phyloP scores from a whole-genome alignment of 2,113 vertebrate genomes.

The Solea senegalensis region DNA sequence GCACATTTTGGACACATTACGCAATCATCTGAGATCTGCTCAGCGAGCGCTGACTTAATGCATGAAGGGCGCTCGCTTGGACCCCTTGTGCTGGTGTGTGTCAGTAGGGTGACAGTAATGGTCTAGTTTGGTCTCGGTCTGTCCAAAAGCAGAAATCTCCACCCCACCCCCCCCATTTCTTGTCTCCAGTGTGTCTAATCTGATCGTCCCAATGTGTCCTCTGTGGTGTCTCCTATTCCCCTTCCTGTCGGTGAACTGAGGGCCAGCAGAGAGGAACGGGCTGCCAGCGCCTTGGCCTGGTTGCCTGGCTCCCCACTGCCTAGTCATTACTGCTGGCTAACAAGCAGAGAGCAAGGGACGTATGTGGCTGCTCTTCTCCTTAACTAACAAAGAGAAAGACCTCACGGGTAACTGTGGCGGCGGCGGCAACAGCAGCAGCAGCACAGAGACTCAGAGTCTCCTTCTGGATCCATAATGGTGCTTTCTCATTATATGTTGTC shows the following conservation, averaged over 20 bases:
- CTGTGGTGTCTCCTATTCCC: constrained; percentile 59
- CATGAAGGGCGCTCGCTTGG: constrained; percentile 5
- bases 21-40: constrained; percentile 38
- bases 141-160: constrained; percentile 25
- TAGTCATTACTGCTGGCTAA: constrained; percentile 76
- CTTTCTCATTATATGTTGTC: constrained; percentile 70
- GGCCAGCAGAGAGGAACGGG: constrained; percentile 62
- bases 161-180: constrained; percentile 10
- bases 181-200: constrained; percentile 54
- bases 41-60: constrained; percentile 36
- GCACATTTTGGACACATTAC: constrained; percentile 40
- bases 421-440: constrained; percentile 17
- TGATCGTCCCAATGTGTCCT: constrained; percentile 56
- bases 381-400: constrained; percentile 75
- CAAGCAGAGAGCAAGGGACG: constrained; percentile 69
- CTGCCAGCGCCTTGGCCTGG: constrained; percentile 65
- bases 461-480: constrained; percentile 66
- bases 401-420: constrained; percentile 62
- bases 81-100: constrained; percentile 5
- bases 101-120: constrained; percentile 20
- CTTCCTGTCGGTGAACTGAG: constrained; percentile 61
- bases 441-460: constrained; percentile 44
- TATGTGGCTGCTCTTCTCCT: constrained; percentile 65
- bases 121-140: constrained; percentile 24
- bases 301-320: constrained; percentile 67